phyloP scores from a whole-genome alignment of 2,113 vertebrate species.

The Danionella cerebrum region DNA sequence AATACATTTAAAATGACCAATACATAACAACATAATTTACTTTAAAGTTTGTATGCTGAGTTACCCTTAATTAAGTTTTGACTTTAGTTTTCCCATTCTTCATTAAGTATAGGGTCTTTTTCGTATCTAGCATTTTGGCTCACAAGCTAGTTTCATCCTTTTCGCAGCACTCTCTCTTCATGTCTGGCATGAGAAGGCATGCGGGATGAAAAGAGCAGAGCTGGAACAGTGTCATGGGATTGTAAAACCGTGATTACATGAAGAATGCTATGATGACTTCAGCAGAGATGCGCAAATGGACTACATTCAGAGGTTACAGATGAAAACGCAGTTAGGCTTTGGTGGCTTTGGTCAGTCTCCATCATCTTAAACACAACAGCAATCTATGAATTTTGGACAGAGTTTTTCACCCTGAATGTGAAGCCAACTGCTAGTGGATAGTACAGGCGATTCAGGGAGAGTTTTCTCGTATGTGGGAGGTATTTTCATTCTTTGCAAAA shows the following conservation, averaged over 20 bases:
- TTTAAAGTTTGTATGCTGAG: too few species aligned
- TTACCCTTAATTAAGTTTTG: too few species aligned
- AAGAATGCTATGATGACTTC: constrained; percentile 37
- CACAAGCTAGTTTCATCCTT: not conserved
- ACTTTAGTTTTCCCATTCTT: too few species aligned
- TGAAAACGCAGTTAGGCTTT: constrained; percentile 18
- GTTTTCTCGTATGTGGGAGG: constrained; percentile 1
- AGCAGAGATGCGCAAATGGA: constrained; percentile 33
- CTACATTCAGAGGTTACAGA: constrained; percentile 24
- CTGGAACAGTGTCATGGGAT: constrained; percentile 5
- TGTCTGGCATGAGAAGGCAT: not conserved
- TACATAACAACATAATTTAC: too few species aligned
- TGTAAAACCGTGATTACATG: constrained; percentile 17
- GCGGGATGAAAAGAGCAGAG: not conserved
- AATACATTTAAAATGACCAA: too few species aligned
- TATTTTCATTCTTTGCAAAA: not conserved
- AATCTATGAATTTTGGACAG: not conserved
- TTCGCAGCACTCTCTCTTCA: not conserved
- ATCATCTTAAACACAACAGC: not conserved
- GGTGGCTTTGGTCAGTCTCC: too few species aligned
- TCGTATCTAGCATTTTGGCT: not conserved
- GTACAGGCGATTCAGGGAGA: constrained; percentile 1
- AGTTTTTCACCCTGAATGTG: not conserved
- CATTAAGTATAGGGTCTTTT: too few species aligned
- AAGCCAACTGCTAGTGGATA: not conserved